Evolutionary conservation across 2,113 vertebrate species (phyloP).

Genomic region (Pristiophorus japonicus): DNA sequence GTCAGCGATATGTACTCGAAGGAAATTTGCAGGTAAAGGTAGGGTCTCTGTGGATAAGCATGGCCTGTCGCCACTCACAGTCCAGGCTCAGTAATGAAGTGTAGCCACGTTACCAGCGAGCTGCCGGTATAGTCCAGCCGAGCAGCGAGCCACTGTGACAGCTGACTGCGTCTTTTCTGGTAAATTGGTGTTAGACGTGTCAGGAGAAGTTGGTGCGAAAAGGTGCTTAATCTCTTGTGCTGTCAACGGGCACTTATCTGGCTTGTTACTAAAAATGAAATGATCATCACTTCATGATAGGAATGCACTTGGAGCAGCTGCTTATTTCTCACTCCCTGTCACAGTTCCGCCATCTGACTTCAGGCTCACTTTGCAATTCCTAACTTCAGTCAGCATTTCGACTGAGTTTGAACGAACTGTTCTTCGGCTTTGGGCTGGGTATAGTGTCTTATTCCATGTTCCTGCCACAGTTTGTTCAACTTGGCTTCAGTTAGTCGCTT

Average conservation of each 20-base stretch:
- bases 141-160: background rate
- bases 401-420: background rate
- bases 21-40: too few relatives aligned
- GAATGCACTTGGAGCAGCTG: background rate
- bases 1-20: too few relatives aligned
- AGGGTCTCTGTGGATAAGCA: too few relatives aligned
- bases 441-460: background rate
- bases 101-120: background rate
- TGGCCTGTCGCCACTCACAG: background rate
- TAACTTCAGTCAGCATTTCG: background rate
- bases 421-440: background rate
- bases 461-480: background rate
- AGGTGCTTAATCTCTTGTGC: background rate
- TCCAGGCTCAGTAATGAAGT: background rate
- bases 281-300: background rate
- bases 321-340: background rate
- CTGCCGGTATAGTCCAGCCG: background rate
- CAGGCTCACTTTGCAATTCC: background rate
- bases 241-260: background rate
- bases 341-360: background rate
- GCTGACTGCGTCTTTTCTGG: background rate
- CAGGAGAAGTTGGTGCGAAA: background rate
- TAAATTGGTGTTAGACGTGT: background rate
- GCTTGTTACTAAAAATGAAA: background rate
- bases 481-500: background rate